phyloP scores from a whole-genome alignment of 1,140 invertebrate genomes.

The Diuraphis noxia region DNA sequence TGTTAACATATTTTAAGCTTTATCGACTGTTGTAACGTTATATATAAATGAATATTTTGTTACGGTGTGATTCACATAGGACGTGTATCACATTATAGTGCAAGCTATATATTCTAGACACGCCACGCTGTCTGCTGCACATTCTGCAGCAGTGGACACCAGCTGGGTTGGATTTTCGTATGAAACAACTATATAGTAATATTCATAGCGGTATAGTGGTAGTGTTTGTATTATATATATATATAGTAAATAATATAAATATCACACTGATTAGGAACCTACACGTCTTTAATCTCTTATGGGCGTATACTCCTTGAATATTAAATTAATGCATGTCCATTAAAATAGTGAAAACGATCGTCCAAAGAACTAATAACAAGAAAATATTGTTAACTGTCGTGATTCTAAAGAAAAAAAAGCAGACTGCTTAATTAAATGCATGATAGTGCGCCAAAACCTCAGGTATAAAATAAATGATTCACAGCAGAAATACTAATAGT shows the following conservation, averaged over 20 bases:
- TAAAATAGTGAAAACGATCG: not conserved
- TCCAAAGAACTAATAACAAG: not conserved
- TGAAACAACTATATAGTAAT: not conserved
- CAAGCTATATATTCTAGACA: not conserved
- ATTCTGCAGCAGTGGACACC: not conserved
- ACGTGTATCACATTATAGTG: not conserved
- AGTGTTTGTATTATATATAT: not conserved
- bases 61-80: not conserved
- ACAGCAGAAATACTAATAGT: not conserved
- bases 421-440: not conserved
- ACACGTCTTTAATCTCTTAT: not conserved
- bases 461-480: not conserved
- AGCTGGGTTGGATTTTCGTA: not conserved
- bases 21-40: not conserved
- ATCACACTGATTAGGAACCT: not conserved
- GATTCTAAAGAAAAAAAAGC: not conserved
- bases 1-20: not conserved
- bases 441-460: not conserved
- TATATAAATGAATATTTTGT: not conserved
- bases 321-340: not conserved
- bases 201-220: not conserved
- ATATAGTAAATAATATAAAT: not conserved
- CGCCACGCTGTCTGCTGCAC: constrained; percentile 20
- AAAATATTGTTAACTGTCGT: not conserved
- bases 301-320: not conserved